Percentiles rank a stretch among this genome's conserved stretches.
phyloP scores from a whole-genome alignment of 1,140 invertebrate species.

The Zaprionus tsacasi region DNA sequence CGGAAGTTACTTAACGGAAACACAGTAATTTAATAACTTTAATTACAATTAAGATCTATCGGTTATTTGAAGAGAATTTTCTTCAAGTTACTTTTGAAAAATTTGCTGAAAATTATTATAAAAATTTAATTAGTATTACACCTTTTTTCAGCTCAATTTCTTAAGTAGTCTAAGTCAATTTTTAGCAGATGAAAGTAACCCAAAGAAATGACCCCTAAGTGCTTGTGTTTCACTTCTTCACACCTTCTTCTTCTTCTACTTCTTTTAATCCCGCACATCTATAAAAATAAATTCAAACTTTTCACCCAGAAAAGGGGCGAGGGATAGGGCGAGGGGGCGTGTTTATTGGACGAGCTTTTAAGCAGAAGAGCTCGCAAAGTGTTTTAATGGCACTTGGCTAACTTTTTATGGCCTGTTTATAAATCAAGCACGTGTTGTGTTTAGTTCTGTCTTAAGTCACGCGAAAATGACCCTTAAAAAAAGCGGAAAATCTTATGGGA shows the following conservation, averaged over 20 bases:
- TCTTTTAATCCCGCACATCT: neutral
- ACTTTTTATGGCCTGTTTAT: constrained; percentile 26
- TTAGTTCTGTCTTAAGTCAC: neutral
- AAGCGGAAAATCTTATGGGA: neutral
- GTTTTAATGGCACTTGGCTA: constrained; percentile 35
- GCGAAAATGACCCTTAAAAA: neutral
- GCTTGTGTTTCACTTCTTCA: constrained; percentile 12
- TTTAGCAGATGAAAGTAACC: neutral
- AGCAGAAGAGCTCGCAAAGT: constrained; percentile 5
- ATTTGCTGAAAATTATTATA: neutral
- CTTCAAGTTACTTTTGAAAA: neutral
- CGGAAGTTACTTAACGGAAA: neutral
- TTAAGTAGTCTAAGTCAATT: neutral
- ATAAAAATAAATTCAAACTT: constrained; percentile 29
- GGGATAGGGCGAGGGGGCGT: no score
- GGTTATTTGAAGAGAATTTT: neutral
- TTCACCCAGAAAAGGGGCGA: neutral
- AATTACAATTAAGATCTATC: neutral
- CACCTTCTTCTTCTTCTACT: constrained; percentile 13
- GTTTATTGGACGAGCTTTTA: constrained; percentile 20
- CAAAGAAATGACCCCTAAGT: constrained; percentile 1
- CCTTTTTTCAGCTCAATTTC: neutral
- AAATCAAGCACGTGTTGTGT: constrained; percentile 27
- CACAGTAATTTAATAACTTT: neutral
- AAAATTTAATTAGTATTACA: neutral